Base-by-base conservation (phyloP, 2,888 invertebrate genomes). In the Cordilura impudica region DNA sequence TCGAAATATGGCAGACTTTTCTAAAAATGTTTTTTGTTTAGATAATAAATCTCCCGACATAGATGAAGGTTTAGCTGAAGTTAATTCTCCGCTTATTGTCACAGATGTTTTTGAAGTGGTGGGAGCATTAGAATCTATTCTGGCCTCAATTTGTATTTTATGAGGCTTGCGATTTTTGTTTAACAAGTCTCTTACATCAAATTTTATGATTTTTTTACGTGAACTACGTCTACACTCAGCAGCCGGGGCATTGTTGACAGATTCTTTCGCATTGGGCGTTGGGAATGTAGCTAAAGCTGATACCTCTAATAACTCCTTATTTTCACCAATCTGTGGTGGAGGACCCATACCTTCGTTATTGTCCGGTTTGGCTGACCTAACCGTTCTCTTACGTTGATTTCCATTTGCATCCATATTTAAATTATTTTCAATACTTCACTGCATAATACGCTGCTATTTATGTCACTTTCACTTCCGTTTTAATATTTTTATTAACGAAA, bases 91-190 rank as follows among this genome's bases (percentile, higher is more conserved):
- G 14, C 53, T 45, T 2, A 6, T 39, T 0, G 63, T 4, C 4
- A 43, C 8, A 2, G 66, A 45, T 1, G 53, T n/a, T 61, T 82
- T 82, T 1, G 81, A 70, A 10, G 76, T 21, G 43, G 63, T 35
- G 19, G 82, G 83, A 5, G 84, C 84, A 83, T 87, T 88, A 1
- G 88, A 89, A 80, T 89, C 89, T 16, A 89, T 88, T 31, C 89
- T 85, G 0, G 89, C 88, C 73, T 89, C 89, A 23, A 88, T 88
- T 78, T 89, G 89, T 61, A 89, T 89, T 82, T 89, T 89, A 75
- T 87, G 87, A 14, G 84, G 84, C 43, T 87, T 88, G 5, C 89
- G 84, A 73, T 87, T 86, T 78, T 88, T 89, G 53, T 88, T 88
- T 6, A 89, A 80, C 67, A 89, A 83, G 73, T 89, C 89, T 0